Evolutionary conservation across 2,888 invertebrate genomes (phyloP).

Genomic region (Hymenopus coronatus): DNA sequence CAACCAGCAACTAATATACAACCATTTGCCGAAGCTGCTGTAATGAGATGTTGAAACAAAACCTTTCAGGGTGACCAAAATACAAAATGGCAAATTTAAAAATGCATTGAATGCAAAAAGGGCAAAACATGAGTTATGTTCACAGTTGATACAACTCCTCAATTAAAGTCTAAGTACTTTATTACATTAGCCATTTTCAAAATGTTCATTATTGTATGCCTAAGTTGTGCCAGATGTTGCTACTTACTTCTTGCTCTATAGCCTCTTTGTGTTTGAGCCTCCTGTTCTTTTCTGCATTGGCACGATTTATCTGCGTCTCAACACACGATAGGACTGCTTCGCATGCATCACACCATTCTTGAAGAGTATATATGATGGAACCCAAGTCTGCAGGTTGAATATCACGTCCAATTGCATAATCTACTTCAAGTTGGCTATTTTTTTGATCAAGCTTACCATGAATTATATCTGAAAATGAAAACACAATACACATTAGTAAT

Average conservation of each 20-base stretch:
- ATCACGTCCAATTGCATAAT: constrained; percentile 91
- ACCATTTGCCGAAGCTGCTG: too few species aligned
- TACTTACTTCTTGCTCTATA: constrained; percentile 79
- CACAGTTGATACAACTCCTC: too few species aligned
- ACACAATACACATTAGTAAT: background rate
- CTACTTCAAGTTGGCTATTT: constrained; percentile 88
- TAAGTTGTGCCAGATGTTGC: too few species aligned
- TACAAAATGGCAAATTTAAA: too few species aligned
- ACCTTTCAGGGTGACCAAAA: too few species aligned
- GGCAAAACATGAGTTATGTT: too few species aligned
- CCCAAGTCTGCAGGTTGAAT: constrained; percentile 81
- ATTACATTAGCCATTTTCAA: too few species aligned
- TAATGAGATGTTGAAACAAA: too few species aligned
- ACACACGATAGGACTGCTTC: constrained; percentile 86
- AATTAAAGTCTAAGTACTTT: too few species aligned
- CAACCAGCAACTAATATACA: too few species aligned
- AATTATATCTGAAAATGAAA: constrained; percentile 69
- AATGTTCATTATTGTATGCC: too few species aligned
- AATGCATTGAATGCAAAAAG: too few species aligned
- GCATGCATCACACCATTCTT: constrained; percentile 88
- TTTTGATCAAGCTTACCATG: constrained; percentile 95
- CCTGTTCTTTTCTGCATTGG: constrained; percentile 80
- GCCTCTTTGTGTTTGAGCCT: constrained; percentile 75
- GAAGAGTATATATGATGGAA: constrained; percentile 75
- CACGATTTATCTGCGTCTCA: constrained; percentile 82